These are phyloP conservation scores for Orthosia cruda DNA, from an alignment of 2,888 invertebrate species.

Conservation along the genomic window DNA sequence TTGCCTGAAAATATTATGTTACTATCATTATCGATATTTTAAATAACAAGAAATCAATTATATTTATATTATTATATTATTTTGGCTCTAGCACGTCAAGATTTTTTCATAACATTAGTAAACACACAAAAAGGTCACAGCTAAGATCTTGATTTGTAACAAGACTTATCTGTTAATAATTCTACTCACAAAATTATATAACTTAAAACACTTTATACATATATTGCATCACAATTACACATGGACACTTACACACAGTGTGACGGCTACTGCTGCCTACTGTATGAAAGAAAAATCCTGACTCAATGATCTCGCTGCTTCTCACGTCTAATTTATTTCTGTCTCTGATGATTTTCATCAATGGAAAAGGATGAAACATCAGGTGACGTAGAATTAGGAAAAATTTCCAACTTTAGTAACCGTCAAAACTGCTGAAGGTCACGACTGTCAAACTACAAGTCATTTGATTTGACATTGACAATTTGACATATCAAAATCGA, in stretches of 20 bases:
- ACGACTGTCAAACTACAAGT: slow-evolving; percentile 43
- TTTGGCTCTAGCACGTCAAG: slow-evolving; percentile 3
- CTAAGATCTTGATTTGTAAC: slow-evolving; percentile 13
- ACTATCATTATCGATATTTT: background rate
- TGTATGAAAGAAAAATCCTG: slow-evolving; percentile 15
- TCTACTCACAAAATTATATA: slow-evolving; percentile 80
- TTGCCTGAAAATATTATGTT: too few relatives aligned
- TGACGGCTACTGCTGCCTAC: slow-evolving; percentile 32
- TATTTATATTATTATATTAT: slow-evolving; percentile 15
- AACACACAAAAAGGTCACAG: slow-evolving; percentile 5
- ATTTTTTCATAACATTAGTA: slow-evolving; percentile 17
- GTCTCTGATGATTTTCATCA: slow-evolving; percentile 36
- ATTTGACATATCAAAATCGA: too few relatives aligned
- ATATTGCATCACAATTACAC: slow-evolving; percentile 82
- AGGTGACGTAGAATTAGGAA: slow-evolving; percentile 43
- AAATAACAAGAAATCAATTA: background rate
- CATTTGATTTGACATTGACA: too few relatives aligned
- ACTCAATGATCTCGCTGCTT: slow-evolving; percentile 16
- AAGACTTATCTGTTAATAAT: slow-evolving; percentile 42
- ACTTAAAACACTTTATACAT: slow-evolving; percentile 70
- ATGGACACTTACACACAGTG: slow-evolving; percentile 55
- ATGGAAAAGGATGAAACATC: slow-evolving; percentile 42
- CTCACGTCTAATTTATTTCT: slow-evolving; percentile 24
- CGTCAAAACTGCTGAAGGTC: slow-evolving; percentile 56
- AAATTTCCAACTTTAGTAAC: slow-evolving; percentile 37